phyloP scores from a whole-genome alignment of 2,888 invertebrate genomes.

The Tipula helvola region DNA sequence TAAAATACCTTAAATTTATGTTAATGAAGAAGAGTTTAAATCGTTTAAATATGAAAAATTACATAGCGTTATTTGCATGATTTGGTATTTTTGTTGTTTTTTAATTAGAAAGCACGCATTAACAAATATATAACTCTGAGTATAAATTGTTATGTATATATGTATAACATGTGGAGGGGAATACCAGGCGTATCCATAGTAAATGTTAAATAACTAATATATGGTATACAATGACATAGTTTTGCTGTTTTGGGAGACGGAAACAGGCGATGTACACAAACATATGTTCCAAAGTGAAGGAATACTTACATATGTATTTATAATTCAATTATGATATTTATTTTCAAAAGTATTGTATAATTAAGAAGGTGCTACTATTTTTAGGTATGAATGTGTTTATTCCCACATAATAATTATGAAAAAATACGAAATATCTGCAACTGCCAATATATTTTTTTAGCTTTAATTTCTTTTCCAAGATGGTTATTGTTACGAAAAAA shows the following conservation, averaged over 20 bases:
- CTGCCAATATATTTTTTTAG: too few relatives aligned
- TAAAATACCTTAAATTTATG: constrained; percentile 4
- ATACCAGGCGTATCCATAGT: background rate
- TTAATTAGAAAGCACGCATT: constrained; percentile 4
- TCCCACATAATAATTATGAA: too few relatives aligned
- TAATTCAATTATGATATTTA: background rate
- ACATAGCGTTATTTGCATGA: background rate
- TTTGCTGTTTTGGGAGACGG: background rate
- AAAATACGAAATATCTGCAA: too few relatives aligned
- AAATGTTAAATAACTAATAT: background rate
- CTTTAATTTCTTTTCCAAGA: too few relatives aligned
- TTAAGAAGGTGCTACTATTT: background rate
- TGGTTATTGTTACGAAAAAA: too few relatives aligned
- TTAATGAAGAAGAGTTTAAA: background rate
- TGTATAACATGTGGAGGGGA: background rate
- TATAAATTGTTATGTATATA: background rate
- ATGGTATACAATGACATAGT: background rate
- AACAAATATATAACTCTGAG: background rate
- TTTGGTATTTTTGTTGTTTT: background rate
- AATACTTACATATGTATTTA: background rate
- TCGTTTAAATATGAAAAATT: background rate
- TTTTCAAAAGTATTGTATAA: background rate
- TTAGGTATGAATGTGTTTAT: background rate
- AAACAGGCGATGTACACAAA: background rate
- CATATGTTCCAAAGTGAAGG: background rate